Base-by-base conservation (phyloP, 2,797 vertebrate species). In the Alectoris magna region DNA sequence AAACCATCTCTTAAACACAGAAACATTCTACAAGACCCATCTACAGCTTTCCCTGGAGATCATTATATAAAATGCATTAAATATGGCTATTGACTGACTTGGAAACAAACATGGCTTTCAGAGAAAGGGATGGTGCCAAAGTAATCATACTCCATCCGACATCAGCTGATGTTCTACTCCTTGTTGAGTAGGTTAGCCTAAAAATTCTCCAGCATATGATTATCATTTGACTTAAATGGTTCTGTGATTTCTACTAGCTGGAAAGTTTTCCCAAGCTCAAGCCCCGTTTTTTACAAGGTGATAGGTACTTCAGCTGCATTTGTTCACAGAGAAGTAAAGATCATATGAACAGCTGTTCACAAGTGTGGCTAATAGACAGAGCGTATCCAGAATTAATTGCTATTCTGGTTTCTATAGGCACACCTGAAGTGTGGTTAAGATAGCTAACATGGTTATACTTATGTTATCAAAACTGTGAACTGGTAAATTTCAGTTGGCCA, bases 1-100 rank as follows among this genome's bases (percentile, higher is more conserved):
- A 95, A 96, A 88, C 59, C 24, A 41, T 68, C 56, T 95, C 29
- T 2, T 93, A 94, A 95, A 90, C 83, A 93, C 91, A 92, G 79
- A 97, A 92, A 94, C 81, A 80, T 93, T 92, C 75, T 81, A 93
- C 0, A 3, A 84, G 84, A 95, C 93, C 92, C 85, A 94, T 71
- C 48, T 87, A 87, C 81, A 92, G 90, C 80, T 96, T 90, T 75
- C 85, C 86, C 80, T 79, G 86, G 87, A 88, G 87, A 88, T 67
- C 53, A 62, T 62, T 89, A 94, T n/a, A 84, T 41, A 90, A 93
- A 92, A 93, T 70, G 58, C 18, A 21, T 43, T 76, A 9, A 14
- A 59, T 88, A 60, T 91, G 84, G 79, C 4, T 76, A 79, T 76
- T 72, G 64, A 85, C 66, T 92, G 87, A 80, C 67, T 83, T 90